These are phyloP conservation scores for Petrocephalus schoutedeni DNA, from an alignment of 2,797 vertebrate species.

Conservation along the genomic window DNA sequence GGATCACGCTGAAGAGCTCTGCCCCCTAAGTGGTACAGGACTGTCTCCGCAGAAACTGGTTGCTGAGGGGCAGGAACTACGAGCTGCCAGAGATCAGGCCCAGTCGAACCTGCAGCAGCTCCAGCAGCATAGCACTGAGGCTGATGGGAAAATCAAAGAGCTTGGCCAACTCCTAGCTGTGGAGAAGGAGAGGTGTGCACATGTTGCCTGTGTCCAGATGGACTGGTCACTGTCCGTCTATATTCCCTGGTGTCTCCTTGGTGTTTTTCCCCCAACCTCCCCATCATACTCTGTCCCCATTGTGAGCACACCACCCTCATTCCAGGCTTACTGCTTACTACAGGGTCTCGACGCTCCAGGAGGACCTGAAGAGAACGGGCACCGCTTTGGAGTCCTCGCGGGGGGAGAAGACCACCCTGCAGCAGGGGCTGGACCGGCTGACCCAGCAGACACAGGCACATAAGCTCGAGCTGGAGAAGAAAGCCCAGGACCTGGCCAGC, in stretches of 20 bases:
- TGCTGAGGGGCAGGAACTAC: constrained; percentile 69
- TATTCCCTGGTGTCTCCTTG: not conserved
- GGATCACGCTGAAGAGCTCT: not conserved
- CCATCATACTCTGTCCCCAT: not conserved
- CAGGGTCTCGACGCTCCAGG: constrained; percentile 56
- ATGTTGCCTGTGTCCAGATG: not conserved
- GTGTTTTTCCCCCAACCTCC: not conserved
- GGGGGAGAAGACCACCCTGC: constrained; percentile 65
- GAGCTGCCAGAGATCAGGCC: constrained; percentile 66
- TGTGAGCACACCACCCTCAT: not conserved
- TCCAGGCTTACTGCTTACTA: not conserved
- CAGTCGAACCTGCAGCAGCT: constrained; percentile 72
- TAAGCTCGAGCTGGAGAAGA: constrained; percentile 67
- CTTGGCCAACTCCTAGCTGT: constrained; percentile 70
- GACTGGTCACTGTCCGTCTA: not conserved
- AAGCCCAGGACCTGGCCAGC: constrained; percentile 54
- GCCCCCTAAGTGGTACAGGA: not conserved
- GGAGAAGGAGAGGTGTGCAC: constrained; percentile 71
- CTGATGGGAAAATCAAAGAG: constrained; percentile 70
- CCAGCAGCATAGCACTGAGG: constrained; percentile 66
- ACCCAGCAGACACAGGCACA: constrained; percentile 64
- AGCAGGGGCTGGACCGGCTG: constrained; percentile 68
- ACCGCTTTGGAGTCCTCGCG: constrained; percentile 65
- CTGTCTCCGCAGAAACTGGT: constrained; percentile 75
- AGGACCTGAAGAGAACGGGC: constrained; percentile 77